Percentiles rank a stretch among this genome's conserved stretches.
Conservation (phyloP, 1,140 invertebrate species). For the Dysdera silvatica region DNA sequence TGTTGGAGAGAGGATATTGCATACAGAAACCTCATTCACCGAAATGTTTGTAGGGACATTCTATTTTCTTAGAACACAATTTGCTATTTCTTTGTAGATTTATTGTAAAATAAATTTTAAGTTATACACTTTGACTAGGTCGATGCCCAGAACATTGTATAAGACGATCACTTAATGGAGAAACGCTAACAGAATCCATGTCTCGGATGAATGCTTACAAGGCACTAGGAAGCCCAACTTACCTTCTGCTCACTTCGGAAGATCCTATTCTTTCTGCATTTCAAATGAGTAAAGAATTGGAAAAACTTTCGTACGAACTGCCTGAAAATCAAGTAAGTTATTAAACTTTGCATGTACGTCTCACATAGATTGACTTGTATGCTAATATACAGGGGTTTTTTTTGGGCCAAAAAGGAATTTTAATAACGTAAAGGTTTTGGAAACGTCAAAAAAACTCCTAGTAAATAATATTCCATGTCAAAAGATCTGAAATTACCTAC, state of each 20-base stretch:
- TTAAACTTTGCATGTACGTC: background rate
- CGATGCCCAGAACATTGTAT: constrained; percentile 72
- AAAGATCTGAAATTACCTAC: too few relatives aligned
- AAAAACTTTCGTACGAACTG: constrained; percentile 66
- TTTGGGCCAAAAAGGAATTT: too few relatives aligned
- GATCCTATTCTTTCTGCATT: constrained; percentile 79
- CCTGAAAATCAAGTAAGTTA: constrained; percentile 51
- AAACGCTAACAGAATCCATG: constrained; percentile 73
- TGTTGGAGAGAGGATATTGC: constrained; percentile 25
- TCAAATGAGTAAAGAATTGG: constrained; percentile 70
- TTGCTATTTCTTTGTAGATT: background rate
- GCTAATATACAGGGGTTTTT: background rate
- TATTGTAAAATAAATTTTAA: background rate
- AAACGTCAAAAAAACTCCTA: too few relatives aligned
- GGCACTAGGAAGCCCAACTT: constrained; percentile 79
- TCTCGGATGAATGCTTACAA: constrained; percentile 85
- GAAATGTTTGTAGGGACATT: constrained; percentile 11
- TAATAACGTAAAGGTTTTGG: background rate
- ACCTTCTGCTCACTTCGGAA: constrained; percentile 73
- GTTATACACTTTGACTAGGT: constrained; percentile 17
- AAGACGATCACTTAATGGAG: constrained; percentile 54
- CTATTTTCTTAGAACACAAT: background rate
- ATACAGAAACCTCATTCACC: constrained; percentile 27
- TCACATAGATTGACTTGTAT: background rate
- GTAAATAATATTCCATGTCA: too few relatives aligned